A percentile compares a stretch with the other conserved stretches of the same genome.
Conservation (phyloP, 2,797 vertebrate genomes). For the Odontamblyopus lacepedii region DNA sequence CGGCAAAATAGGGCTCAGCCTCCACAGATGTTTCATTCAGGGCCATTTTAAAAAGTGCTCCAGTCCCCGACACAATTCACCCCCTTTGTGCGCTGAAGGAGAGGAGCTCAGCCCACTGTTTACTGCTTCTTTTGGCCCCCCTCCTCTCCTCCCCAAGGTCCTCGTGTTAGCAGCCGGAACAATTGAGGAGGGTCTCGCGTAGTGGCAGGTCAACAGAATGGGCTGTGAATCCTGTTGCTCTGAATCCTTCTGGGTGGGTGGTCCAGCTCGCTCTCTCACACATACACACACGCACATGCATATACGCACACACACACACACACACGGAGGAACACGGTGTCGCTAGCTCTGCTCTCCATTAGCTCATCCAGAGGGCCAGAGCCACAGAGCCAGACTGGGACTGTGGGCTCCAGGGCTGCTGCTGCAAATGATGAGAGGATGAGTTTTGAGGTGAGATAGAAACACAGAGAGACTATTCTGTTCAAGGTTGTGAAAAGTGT, state of each 20-base stretch:
- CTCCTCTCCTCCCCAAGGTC: constrained; percentile 31
- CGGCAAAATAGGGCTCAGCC: constrained; percentile 78
- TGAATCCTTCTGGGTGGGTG: constrained; percentile 83
- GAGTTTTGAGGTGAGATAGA: constrained; percentile 49
- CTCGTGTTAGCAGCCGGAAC: constrained; percentile 78
- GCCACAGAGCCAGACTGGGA: constrained; percentile 28
- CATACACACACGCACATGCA: constrained; percentile 38
- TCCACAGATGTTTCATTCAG: constrained; percentile 85
- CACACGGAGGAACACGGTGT: constrained; percentile 2
- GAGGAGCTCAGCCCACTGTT: constrained; percentile 75
- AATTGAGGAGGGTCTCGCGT: constrained; percentile 81
- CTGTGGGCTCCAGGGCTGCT: constrained; percentile 12
- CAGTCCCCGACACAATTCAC: constrained; percentile 79
- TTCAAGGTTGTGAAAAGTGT: too few relatives aligned
- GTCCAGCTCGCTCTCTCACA: constrained; percentile 70
- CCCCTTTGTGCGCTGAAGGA: constrained; percentile 78
- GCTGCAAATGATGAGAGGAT: constrained; percentile 45
- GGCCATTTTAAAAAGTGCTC: constrained; percentile 81
- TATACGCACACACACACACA: constrained; percentile 38
- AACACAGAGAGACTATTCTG: too few relatives aligned
- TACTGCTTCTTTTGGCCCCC: constrained; percentile 66
- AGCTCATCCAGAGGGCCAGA: constrained; percentile 71
- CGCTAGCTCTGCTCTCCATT: constrained; percentile 48
- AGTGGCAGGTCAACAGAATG: constrained; percentile 83
- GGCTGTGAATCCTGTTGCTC: constrained; percentile 82